Evolutionary conservation across 2,113 vertebrate species (phyloP).

Genomic region (Pica pica): DNA sequence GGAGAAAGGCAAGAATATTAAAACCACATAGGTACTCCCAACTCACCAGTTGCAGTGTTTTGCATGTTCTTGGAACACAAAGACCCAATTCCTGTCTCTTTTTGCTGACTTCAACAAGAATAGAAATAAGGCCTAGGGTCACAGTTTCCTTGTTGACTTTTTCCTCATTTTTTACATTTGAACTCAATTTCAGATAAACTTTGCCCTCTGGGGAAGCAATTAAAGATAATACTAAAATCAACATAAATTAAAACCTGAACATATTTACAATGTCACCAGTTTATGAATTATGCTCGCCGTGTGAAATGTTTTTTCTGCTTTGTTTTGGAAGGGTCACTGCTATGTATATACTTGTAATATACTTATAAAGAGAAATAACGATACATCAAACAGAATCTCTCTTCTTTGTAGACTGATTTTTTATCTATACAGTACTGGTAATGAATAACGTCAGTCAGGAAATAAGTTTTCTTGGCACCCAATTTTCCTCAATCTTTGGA

Average conservation of each 20-base stretch:
- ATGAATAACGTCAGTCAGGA: neutral
- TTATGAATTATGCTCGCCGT: neutral
- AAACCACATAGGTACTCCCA: neutral
- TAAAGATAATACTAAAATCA: slow-evolving; percentile 40
- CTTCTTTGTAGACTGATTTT: neutral
- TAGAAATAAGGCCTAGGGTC: slow-evolving; percentile 21
- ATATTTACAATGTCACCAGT: neutral
- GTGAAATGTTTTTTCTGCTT: neutral
- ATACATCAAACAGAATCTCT: neutral
- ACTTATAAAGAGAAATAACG: neutral
- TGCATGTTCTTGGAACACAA: neutral
- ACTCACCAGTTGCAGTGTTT: neutral
- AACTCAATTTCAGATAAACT: slow-evolving; percentile 52
- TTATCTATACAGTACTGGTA: neutral
- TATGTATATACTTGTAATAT: neutral
- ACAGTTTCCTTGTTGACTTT: slow-evolving; percentile 24
- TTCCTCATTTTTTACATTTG: slow-evolving; percentile 40
- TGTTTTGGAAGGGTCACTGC: neutral
- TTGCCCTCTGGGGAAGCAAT: slow-evolving; percentile 41
- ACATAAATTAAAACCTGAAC: slow-evolving; percentile 41
- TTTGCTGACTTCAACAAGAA: slow-evolving; percentile 18
- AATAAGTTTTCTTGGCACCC: slow-evolving; percentile 15
- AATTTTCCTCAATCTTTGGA: neutral
- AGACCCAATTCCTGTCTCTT: neutral
- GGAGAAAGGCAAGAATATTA: neutral